phyloP scores from a whole-genome alignment of 2,888 invertebrate genomes.

The Aporophyla nigra region DNA sequence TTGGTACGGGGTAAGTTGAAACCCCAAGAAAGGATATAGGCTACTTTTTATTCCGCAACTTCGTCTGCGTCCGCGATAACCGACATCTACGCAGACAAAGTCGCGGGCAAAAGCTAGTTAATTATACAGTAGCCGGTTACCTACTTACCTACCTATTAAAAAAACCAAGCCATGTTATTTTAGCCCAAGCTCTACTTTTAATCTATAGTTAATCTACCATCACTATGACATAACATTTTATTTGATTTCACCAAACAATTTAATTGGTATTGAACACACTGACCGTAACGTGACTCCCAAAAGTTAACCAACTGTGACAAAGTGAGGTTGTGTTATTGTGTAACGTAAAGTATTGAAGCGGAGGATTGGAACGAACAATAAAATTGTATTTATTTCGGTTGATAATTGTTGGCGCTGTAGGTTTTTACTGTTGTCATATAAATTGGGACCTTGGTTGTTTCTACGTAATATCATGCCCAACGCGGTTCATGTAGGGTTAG shows the following conservation, averaged over 20 bases:
- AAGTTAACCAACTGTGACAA: slow-evolving; percentile 48
- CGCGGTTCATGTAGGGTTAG: too few relatives aligned
- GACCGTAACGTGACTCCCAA: slow-evolving; percentile 38
- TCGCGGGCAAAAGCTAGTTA: too few relatives aligned
- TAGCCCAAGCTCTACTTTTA: slow-evolving; percentile 3
- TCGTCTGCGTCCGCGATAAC: too few relatives aligned
- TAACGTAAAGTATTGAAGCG: slow-evolving; percentile 25
- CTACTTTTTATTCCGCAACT: too few relatives aligned
- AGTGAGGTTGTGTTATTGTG: slow-evolving; percentile 29
- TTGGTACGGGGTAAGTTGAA: too few relatives aligned
- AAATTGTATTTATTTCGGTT: slow-evolving; percentile 34
- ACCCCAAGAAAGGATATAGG: too few relatives aligned
- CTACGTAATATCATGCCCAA: too few relatives aligned
- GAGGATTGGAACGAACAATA: slow-evolving; percentile 38
- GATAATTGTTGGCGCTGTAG: slow-evolving; percentile 30
- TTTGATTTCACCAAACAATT: slow-evolving; percentile 29
- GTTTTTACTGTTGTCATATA: not conserved
- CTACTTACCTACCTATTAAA: not conserved
- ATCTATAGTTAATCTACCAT: slow-evolving; percentile 11
- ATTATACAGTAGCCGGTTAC: too few relatives aligned
- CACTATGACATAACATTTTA: slow-evolving; percentile 31
- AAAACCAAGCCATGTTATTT: not conserved
- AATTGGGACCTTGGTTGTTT: too few relatives aligned
- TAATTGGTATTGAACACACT: slow-evolving; percentile 48
- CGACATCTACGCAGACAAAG: too few relatives aligned